Evolutionary conservation across 2,113 vertebrate genomes (phyloP), one percentile per base, ranked within the genome.

Genomic region (Lucifuga dentata): DNA sequence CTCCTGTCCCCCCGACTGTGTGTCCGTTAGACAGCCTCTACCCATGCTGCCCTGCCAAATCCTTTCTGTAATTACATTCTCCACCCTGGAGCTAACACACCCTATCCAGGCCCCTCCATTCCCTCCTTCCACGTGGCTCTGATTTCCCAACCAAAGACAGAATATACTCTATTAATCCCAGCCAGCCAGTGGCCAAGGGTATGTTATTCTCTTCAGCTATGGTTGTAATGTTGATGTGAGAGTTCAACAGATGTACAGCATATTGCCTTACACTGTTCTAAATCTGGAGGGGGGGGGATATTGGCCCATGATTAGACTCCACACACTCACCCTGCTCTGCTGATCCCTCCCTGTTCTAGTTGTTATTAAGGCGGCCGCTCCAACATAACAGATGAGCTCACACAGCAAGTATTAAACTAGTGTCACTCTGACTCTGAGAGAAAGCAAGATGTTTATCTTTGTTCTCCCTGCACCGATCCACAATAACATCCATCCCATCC

Each of bases 331-430:
- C 70, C 69, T 6, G 46, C 73, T 43, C 52, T 66, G 66, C 66
- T 60, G 60, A 76, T 87, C 82, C 73, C 39, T 64, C 33, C 3
- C 80, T 77, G 58, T 53, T 85, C 85, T 88, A 86, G 85, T 86
- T 88, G 75, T 86, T 86, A 89, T 89, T 86, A 90, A 78, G 64
- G 60, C 68, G 80, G 56, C 72, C 4, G 16, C 71, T 84, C 61
- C 67, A 85, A 84, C 80, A 88, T 80, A 88, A 86, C 85, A 77
- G 64, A 90, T 91, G 88, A 91, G 70, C 86, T 89, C 87, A 91
- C 81, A 56, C 70, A 62, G 20, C 36, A 73, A 78, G 68, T 73
- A 90, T 89, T 86, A 81, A 52, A 67, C 48, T 23, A 44, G 74
- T 90, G 88, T 84, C 87, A 87, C 68, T 82, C 32, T 20, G 49